Percentiles rank a stretch among this genome's conserved stretches.
These are phyloP conservation scores for Bucco capensis DNA, from an alignment of 2,113 vertebrate species.

Conservation along the genomic window DNA sequence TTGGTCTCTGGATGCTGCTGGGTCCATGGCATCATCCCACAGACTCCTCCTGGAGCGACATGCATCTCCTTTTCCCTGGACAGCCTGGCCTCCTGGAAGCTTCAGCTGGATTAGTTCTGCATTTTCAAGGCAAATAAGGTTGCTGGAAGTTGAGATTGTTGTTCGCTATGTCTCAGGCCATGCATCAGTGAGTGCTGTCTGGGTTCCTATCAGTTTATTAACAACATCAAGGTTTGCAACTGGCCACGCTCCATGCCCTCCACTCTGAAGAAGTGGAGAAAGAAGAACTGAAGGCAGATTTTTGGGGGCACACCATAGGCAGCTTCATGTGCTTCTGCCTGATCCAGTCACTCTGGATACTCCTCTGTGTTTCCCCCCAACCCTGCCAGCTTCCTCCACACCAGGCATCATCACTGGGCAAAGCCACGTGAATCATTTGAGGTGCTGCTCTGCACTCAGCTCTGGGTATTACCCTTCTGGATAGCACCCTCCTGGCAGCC, in stretches of 20 bases:
- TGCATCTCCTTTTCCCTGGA: background rate
- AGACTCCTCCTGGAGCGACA: background rate
- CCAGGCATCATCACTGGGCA: background rate
- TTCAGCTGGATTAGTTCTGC: background rate
- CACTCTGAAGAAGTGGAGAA: background rate
- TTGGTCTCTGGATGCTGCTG: background rate
- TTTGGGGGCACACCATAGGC: background rate
- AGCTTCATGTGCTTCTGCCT: background rate
- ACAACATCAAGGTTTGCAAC: rapidly evolving
- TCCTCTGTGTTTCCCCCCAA: background rate
- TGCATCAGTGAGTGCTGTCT: background rate
- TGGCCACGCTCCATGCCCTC: background rate
- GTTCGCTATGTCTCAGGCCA: background rate
- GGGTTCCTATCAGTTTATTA: background rate
- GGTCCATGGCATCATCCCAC: rapidly evolving
- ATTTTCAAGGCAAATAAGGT: background rate
- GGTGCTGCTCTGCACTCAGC: background rate
- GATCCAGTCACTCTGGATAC: background rate
- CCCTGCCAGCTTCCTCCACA: background rate
- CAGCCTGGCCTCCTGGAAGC: background rate
- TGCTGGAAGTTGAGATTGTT: background rate
- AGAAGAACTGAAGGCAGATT: background rate
- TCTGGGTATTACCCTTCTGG: background rate
- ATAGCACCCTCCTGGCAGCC: background rate
- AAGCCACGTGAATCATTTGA: background rate